Conservation (phyloP, 2,113 vertebrate species). For the Cisticola juncidis region DNA sequence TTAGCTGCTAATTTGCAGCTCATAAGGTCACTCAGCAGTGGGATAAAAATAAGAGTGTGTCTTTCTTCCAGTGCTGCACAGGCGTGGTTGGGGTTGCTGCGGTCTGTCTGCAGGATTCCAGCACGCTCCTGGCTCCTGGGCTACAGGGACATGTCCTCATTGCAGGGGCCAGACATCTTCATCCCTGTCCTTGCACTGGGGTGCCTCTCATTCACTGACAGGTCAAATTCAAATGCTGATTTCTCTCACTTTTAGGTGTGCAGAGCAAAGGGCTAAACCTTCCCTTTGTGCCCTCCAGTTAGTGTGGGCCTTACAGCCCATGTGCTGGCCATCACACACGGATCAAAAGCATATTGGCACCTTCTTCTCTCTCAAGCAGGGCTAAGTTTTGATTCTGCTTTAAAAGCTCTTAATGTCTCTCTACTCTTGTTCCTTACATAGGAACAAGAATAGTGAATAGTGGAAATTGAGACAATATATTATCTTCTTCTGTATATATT, state of each 20-base stretch:
- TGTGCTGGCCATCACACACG: background rate
- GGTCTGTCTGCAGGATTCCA: background rate
- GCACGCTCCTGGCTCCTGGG: background rate
- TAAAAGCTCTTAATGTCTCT: background rate
- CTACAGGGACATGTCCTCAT: background rate
- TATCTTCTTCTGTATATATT: background rate
- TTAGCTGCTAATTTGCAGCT: background rate
- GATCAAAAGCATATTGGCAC: background rate
- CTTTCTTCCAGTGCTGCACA: background rate
- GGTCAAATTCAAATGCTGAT: background rate
- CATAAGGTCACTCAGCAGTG: background rate
- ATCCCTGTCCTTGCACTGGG: background rate
- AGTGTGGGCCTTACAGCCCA: fast-evolving
- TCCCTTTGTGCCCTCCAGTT: background rate
- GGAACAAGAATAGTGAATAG: too few relatives aligned
- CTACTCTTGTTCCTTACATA: background rate
- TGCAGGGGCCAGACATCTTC: background rate
- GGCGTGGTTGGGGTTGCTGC: fast-evolving
- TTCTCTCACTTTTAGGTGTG: background rate
- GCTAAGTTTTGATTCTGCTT: background rate
- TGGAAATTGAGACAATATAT: background rate
- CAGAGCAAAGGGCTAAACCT: background rate
- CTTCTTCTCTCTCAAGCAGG: background rate
- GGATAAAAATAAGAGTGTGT: background rate
- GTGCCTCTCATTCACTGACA: background rate